Evolutionary conservation across 53 echinoderm and acorn worm genomes (phyloP), one percentile per base, ranked within the genome.

Genomic region (Patiria pectinifera): DNA sequence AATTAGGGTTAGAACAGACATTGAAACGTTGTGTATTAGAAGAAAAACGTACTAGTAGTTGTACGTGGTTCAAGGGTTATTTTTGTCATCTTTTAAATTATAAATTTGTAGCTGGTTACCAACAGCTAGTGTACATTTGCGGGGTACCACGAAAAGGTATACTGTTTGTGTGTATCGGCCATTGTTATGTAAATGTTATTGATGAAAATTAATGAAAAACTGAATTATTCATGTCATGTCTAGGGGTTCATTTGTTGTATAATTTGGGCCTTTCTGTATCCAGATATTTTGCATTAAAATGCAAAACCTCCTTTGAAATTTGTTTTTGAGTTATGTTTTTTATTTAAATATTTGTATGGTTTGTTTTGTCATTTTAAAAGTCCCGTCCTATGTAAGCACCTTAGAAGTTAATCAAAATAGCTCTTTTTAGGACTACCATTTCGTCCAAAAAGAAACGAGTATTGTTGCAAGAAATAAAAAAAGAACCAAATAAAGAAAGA

Each of bases 271-370:
- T 90, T 66, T 90, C 80, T 69, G 80, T 90, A 80, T 90, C 80
- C 90, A 90, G 90, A 78, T 66, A 61, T 62, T 90, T 88, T 93
- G 88, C 93, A 93, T 93, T 93, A 93, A 93, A 93, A 93, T 93
- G 93, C 93, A 93, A 93, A 76, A 83, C 71, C 44, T 87, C 71
- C 44, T 87, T 80, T 79, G 66, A 89, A 80, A 69, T 75, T 24
- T 11, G 12, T 43, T 83, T 59, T 53, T 43, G 45, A 14, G 49
- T 59, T 12, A 58, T 25, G 4, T 14, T 15, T 24, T 58, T 59
- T 87, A 48, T 87, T 87, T 19, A 53, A 76, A 48, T 35, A 35
- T 0, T 35, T 35, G 35, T 35, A 35, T 35, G 35, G 35, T 35
- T 35, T 35, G 35, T 35, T 35, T 35, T 35, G 35, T 35, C 35